These are phyloP conservation scores for Eupeodes latifasciatus DNA, from an alignment of 2,888 invertebrate species.

Conservation along the genomic window DNA sequence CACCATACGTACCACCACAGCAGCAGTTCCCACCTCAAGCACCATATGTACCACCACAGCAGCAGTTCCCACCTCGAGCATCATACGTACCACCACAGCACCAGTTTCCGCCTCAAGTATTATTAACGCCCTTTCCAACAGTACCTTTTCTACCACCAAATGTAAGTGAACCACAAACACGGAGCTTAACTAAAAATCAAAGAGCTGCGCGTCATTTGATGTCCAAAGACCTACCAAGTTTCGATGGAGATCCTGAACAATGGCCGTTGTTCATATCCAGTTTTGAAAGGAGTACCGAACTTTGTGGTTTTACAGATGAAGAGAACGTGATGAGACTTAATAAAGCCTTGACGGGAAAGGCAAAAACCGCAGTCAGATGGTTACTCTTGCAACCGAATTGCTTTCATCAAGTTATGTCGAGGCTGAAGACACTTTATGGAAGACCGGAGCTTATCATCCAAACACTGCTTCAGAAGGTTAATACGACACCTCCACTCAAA, in stretches of 20 bases:
- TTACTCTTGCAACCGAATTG: constrained; percentile 5
- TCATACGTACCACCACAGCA: not conserved
- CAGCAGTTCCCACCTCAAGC: not conserved
- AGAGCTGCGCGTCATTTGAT: constrained; percentile 5
- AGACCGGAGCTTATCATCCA: constrained; percentile 12
- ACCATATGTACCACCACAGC: constrained; percentile 1
- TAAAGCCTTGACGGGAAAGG: no score
- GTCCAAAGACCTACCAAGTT: not conserved
- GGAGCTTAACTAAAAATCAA: constrained; percentile 1
- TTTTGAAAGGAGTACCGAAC: no score
- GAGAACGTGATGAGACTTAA: no score
- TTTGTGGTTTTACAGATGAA: no score
- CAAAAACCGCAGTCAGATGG: not conserved
- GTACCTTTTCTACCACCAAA: not conserved
- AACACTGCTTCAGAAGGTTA: constrained; percentile 1
- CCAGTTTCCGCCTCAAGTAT: not conserved
- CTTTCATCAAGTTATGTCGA: not conserved
- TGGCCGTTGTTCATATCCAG: not conserved
- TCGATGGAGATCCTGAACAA: constrained; percentile 2
- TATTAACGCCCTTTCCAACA: not conserved
- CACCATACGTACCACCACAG: no score
- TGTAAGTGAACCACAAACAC: not conserved
- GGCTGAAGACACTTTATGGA: constrained; percentile 8
- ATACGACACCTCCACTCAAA: not conserved
- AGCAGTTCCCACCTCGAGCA: not conserved